These are phyloP conservation scores for Abramis brama DNA, from an alignment of 2,113 vertebrate genomes.

Conservation along the genomic window DNA sequence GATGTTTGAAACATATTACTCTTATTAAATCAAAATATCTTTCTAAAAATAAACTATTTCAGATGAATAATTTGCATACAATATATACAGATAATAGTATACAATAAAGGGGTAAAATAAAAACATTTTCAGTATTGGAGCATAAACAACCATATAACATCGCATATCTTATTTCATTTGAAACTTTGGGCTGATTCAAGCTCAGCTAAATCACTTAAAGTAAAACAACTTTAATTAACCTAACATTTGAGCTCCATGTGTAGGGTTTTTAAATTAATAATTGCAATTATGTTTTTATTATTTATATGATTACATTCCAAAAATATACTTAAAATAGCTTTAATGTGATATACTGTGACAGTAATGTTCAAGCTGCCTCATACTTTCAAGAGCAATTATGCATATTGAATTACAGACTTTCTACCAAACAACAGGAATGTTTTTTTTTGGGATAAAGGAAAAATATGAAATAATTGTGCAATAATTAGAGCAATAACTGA, in stretches of 20 bases:
- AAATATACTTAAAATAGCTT: neutral
- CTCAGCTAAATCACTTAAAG: constrained; percentile 7
- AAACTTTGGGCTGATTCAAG: constrained; percentile 2
- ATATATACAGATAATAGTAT: constrained; percentile 36
- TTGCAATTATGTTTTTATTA: no score
- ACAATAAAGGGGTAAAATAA: neutral
- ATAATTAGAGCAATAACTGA: neutral
- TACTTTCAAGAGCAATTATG: neutral
- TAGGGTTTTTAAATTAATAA: neutral
- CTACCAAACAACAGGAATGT: constrained; percentile 12
- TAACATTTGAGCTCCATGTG: neutral
- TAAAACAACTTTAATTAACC: neutral
- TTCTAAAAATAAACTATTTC: constrained; percentile 49
- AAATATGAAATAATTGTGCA: neutral
- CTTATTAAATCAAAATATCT: constrained; percentile 56
- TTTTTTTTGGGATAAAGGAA: neutral
- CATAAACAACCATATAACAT: constrained; percentile 25
- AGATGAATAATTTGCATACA: constrained; percentile 30
- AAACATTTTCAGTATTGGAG: constrained; percentile 4
- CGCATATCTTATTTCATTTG: neutral
- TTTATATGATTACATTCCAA: neutral
- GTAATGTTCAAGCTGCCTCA: constrained; percentile 12
- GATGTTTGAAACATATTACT: constrained; percentile 52
- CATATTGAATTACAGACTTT: neutral
- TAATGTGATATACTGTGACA: neutral